Conservation (phyloP, 2,888 invertebrate species). For the Cylloceria caligata region DNA sequence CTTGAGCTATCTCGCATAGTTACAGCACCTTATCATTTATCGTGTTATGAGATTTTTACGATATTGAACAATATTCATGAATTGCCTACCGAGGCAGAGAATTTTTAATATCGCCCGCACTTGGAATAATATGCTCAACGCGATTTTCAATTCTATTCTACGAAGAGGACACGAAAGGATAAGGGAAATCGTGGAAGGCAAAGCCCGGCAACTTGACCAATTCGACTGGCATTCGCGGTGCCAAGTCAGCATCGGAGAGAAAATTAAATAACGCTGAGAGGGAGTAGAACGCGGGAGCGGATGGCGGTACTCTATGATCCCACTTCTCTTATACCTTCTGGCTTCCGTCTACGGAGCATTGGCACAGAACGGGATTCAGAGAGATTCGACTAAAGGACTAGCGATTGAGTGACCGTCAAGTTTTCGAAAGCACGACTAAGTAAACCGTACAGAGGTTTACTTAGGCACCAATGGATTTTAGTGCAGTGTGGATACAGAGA, state of each 20-base stretch:
- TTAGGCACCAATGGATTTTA: conserved; percentile 70
- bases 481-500: conserved; percentile 42
- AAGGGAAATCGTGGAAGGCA: conserved; percentile 26
- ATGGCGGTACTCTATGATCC: conserved; percentile 20
- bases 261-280: conserved; percentile 79
- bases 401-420: conserved; percentile 32
- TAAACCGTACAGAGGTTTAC: conserved; percentile 66
- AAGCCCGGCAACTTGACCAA: conserved; percentile 62
- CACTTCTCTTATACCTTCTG: conserved; percentile 21
- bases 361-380: conserved; percentile 17
- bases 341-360: conserved; percentile 22
- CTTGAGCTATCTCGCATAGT: too few relatives aligned
- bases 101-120: conserved; percentile 41
- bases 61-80: conserved; percentile 11
- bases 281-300: conserved; percentile 35
- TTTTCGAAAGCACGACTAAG: conserved; percentile 29
- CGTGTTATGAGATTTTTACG: not conserved
- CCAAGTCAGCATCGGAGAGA: conserved; percentile 76
- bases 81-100: conserved; percentile 18
- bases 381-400: conserved; percentile 17
- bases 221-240: conserved; percentile 75
- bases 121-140: conserved; percentile 43
- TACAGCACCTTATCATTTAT: too few relatives aligned
- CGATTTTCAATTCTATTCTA: conserved; percentile 52
- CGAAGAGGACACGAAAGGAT: not conserved